These are phyloP conservation scores for Atta cephalotes DNA, from an alignment of 1,140 invertebrate species.

Conservation along the genomic window DNA sequence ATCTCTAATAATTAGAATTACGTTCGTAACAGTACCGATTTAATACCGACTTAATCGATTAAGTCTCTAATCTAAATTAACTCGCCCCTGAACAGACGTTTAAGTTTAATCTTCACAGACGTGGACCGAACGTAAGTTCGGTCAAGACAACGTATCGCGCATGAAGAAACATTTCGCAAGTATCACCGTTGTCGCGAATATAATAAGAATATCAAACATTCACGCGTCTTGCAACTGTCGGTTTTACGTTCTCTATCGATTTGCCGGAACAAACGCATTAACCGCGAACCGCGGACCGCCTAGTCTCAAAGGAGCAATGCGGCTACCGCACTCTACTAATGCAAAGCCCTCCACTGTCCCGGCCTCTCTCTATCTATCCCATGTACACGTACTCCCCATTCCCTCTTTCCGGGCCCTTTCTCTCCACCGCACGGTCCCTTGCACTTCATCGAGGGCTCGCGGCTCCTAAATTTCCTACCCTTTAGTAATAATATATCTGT, in stretches of 20 bases:
- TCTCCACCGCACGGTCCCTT: slow-evolving; percentile 56
- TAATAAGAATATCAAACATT: neutral
- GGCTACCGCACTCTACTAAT: slow-evolving; percentile 67
- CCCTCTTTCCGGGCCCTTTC: slow-evolving; percentile 61
- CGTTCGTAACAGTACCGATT: neutral
- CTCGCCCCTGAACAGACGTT: neutral
- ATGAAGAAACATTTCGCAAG: slow-evolving; percentile 13
- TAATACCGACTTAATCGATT: slow-evolving; percentile 24
- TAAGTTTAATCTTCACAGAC: neutral
- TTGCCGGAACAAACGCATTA: slow-evolving; percentile 70
- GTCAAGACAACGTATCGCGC: slow-evolving; percentile 13
- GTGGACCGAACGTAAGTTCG: neutral
- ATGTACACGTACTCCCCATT: slow-evolving; percentile 6
- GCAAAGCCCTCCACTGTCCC: slow-evolving; percentile 63
- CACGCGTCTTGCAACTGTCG: slow-evolving; percentile 7
- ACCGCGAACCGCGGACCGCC: slow-evolving; percentile 70
- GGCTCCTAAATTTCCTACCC: slow-evolving; percentile 77
- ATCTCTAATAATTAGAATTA: slow-evolving; percentile 19
- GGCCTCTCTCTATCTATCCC: slow-evolving; percentile 9
- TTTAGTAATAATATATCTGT: slow-evolving; percentile 80
- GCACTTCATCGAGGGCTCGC: slow-evolving; percentile 75
- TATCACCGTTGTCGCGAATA: neutral
- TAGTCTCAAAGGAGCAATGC: slow-evolving; percentile 74
- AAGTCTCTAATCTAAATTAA: slow-evolving; percentile 44
- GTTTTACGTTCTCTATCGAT: slow-evolving; percentile 71